These are phyloP conservation scores for Furcifer pardalis DNA, from an alignment of 2,797 vertebrate genomes.

Conservation along the genomic window DNA sequence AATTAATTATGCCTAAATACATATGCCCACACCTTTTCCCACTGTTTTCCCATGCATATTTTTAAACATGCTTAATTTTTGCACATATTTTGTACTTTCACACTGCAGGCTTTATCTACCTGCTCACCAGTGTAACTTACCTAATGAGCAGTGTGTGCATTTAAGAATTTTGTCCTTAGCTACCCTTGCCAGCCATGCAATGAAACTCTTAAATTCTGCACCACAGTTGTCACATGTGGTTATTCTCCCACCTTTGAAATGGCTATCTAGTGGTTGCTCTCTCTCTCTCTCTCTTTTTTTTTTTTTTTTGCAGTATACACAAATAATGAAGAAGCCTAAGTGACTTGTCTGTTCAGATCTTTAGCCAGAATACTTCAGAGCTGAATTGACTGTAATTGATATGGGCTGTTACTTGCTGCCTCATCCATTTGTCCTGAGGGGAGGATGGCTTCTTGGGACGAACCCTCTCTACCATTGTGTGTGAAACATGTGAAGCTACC, in stretches of 20 bases:
- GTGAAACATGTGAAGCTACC: neutral
- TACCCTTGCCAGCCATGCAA: neutral
- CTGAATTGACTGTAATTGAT: neutral
- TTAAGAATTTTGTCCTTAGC: neutral
- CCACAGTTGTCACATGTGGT: neutral
- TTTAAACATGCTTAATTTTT: constrained; percentile 3
- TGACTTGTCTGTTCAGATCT: neutral
- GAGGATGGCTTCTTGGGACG: neutral
- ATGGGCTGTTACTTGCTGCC: neutral
- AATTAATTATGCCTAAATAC: neutral
- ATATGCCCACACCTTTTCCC: neutral
- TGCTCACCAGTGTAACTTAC: neutral
- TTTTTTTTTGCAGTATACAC: no score
- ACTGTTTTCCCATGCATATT: neutral
- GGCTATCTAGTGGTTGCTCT: neutral
- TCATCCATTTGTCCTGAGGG: neutral
- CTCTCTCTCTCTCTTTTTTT: no score
- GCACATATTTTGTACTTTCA: constrained; percentile 3
- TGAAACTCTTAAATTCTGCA: neutral
- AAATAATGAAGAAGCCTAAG: neutral
- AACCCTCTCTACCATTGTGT: neutral
- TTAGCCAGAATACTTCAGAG: constrained; percentile 2
- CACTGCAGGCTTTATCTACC: neutral
- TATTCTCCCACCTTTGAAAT: constrained; percentile 3
- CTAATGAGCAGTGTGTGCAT: neutral